These are phyloP conservation scores for Microplitis manilae DNA, from an alignment of 2,888 invertebrate genomes.

Conservation along the genomic window DNA sequence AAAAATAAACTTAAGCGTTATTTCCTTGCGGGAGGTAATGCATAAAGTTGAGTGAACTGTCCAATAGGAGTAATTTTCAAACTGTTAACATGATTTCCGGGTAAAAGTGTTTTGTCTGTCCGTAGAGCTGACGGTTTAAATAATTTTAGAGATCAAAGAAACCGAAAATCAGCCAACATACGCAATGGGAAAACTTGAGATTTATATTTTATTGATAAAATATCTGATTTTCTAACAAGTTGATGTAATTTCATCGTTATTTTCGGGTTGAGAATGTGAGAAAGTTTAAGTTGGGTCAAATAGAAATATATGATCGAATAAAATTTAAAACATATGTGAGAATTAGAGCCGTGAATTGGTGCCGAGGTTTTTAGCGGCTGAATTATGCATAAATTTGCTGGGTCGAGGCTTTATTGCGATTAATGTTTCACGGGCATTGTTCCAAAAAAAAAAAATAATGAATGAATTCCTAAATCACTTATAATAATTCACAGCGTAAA, in stretches of 20 bases:
- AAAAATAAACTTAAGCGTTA: constrained; percentile 48
- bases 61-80: constrained; percentile 46
- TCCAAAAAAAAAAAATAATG: constrained; percentile 50
- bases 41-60: constrained; percentile 54
- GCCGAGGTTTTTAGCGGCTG: constrained; percentile 49
- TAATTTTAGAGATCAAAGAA: not conserved
- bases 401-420: constrained; percentile 45
- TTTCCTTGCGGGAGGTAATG: constrained; percentile 51
- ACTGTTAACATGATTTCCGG: constrained; percentile 26
- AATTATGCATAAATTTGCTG: constrained; percentile 45
- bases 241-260: too few species aligned
- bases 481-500: constrained; percentile 20
- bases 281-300: not conserved
- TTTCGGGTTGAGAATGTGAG: not conserved
- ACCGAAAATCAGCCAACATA: too few species aligned
- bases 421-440: constrained; percentile 46
- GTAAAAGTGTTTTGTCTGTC: not conserved
- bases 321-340: constrained; percentile 29
- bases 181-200: not conserved
- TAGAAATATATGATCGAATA: not conserved
- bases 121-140: not conserved
- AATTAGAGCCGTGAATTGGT: constrained; percentile 48
- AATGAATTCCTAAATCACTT: constrained; percentile 46
- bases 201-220: too few species aligned
- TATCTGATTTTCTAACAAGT: too few species aligned